Evolutionary conservation across 2,888 invertebrate species (phyloP).

Genomic region (Pterostichus niger): DNA sequence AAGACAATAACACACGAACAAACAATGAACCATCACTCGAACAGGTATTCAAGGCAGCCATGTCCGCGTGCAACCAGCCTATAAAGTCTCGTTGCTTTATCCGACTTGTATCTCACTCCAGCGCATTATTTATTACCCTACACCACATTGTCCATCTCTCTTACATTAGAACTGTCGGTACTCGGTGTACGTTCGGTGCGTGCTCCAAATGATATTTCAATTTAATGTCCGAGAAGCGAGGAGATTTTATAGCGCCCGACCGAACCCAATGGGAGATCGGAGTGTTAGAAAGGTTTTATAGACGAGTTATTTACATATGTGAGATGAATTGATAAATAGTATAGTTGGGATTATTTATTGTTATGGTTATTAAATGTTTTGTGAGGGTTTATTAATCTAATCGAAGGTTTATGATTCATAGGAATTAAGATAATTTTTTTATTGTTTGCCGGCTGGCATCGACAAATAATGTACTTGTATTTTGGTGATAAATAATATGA

Average conservation of each 20-base stretch:
- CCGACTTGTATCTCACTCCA: constrained; percentile 31
- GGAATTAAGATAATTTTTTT: constrained; percentile 1
- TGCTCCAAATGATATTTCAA: constrained; percentile 47
- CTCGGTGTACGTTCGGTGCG: background rate
- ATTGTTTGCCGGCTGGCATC: too few species aligned
- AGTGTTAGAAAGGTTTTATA: constrained; percentile 24
- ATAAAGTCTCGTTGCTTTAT: constrained; percentile 40
- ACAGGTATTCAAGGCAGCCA: constrained; percentile 5
- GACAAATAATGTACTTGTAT: too few species aligned
- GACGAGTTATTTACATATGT: constrained; percentile 38
- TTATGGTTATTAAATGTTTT: constrained; percentile 26
- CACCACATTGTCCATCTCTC: constrained; percentile 3
- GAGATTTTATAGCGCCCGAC: constrained; percentile 37
- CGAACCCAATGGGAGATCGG: background rate
- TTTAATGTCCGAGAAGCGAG: constrained; percentile 44
- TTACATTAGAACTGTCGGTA: background rate
- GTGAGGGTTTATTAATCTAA: constrained; percentile 24
- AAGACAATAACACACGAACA: constrained; percentile 34
- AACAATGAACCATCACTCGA: constrained; percentile 26
- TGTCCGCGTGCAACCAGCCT: background rate
- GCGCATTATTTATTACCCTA: constrained; percentile 36
- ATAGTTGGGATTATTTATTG: constrained; percentile 28
- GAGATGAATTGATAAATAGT: constrained; percentile 24
- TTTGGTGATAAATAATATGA: too few species aligned
- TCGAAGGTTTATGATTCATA: background rate